These are phyloP conservation scores for Hyles lineata DNA, from an alignment of 2,888 invertebrate species.

Conservation along the genomic window DNA sequence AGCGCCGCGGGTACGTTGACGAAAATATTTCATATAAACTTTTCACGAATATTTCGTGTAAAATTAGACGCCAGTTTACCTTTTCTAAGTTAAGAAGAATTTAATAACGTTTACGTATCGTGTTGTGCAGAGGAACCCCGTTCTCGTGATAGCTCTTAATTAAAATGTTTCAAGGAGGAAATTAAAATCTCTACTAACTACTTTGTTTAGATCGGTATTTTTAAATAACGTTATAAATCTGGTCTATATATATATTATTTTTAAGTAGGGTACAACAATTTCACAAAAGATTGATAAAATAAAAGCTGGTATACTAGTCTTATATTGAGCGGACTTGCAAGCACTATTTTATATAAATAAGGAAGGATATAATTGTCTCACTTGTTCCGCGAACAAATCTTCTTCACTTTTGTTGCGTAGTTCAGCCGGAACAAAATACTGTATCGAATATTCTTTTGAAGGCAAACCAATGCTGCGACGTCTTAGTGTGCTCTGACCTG, in stretches of 20 bases:
- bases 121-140: constrained; percentile 41
- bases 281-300: no score
- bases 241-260: no score
- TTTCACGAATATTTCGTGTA: constrained; percentile 58
- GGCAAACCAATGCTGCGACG: constrained; percentile 50
- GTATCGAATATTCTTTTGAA: constrained; percentile 45
- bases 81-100: constrained; percentile 54
- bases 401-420: constrained; percentile 47
- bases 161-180: not conserved
- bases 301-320: not conserved
- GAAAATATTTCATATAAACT: constrained; percentile 62
- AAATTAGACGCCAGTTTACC: constrained; percentile 53
- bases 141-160: constrained; percentile 5
- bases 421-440: constrained; percentile 45
- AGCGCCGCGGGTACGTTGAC: constrained; percentile 43
- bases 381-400: constrained; percentile 53
- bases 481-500: constrained; percentile 47
- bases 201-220: not conserved
- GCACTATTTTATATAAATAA: not conserved
- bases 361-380: constrained; percentile 41
- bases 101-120: constrained; percentile 54
- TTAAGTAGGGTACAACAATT: no score
- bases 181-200: not conserved
- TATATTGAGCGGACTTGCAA: not conserved
- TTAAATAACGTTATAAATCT: not conserved